Evolutionary conservation across 2,888 invertebrate genomes (phyloP).

Genomic region (Eudasyphora cyanicolor): DNA sequence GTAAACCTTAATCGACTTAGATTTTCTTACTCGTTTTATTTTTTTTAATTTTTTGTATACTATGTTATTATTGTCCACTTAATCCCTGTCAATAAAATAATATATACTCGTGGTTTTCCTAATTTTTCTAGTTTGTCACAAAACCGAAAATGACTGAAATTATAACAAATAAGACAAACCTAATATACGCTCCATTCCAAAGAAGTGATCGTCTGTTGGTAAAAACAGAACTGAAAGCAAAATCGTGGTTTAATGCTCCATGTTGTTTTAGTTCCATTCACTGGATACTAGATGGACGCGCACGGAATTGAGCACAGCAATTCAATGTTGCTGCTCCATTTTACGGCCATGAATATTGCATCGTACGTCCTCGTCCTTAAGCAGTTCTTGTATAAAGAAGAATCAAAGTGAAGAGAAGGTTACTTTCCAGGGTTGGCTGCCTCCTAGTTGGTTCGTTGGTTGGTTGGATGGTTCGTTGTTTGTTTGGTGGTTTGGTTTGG

Average conservation of each 20-base stretch:
- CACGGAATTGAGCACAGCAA: not conserved
- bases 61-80: too few species aligned
- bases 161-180: too few species aligned
- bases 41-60: too few species aligned
- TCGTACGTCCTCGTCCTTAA: not conserved
- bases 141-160: too few species aligned
- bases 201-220: not conserved
- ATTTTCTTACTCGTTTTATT: too few species aligned
- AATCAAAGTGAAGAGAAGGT: not conserved
- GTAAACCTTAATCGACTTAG: too few species aligned
- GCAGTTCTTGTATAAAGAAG: not conserved
- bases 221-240: not conserved
- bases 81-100: too few species aligned
- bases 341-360: not conserved
- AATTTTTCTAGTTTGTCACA: too few species aligned
- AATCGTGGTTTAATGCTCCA: conserved; percentile 4
- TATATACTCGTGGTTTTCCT: too few species aligned
- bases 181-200: too few species aligned
- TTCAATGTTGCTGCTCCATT: conserved; percentile 15
- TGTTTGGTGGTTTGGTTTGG: conserved; percentile 32
- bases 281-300: not conserved
- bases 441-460: conserved; percentile 14
- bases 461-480: conserved; percentile 10
- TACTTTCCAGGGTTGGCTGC: not conserved
- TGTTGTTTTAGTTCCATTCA: not conserved